A percentile compares a stretch with the other conserved stretches of the same genome.
Evolutionary conservation across 2,797 vertebrate genomes (phyloP).

Genomic region (Pteronotus mesoamericanus): DNA sequence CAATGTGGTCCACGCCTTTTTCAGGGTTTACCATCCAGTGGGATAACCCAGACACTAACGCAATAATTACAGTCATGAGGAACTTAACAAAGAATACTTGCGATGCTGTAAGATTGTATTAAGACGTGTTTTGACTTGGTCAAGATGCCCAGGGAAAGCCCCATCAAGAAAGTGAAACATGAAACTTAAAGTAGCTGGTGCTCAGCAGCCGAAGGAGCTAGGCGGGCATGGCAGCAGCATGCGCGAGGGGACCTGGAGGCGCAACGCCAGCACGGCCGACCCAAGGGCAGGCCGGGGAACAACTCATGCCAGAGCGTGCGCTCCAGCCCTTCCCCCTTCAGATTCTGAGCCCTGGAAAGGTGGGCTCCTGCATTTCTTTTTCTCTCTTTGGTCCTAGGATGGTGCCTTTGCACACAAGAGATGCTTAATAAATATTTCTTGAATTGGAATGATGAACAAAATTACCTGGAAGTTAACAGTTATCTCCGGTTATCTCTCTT

Average conservation of each 20-base stretch:
- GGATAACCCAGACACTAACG: background rate
- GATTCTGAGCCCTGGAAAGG: background rate
- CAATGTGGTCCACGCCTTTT: background rate
- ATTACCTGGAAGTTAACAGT: background rate
- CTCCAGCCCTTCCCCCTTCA: background rate
- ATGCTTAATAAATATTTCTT: background rate
- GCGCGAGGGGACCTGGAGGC: background rate
- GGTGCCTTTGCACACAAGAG: background rate
- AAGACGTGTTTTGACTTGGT: background rate
- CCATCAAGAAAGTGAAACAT: background rate
- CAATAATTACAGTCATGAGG: background rate
- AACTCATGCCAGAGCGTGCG: rapidly evolving
- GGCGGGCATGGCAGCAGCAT: background rate
- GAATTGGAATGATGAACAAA: background rate
- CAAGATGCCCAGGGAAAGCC: background rate
- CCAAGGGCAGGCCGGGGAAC: rapidly evolving
- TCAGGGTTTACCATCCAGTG: background rate
- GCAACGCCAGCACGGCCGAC: rapidly evolving
- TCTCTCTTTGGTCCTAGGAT: background rate
- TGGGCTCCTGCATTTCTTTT: background rate
- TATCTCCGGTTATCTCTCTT: background rate
- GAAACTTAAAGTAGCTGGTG: background rate
- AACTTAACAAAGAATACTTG: background rate
- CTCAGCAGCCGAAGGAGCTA: background rate
- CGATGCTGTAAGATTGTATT: background rate